These are phyloP conservation scores for Cetoscarus ocellatus DNA, from an alignment of 2,797 vertebrate genomes.

Conservation along the genomic window DNA sequence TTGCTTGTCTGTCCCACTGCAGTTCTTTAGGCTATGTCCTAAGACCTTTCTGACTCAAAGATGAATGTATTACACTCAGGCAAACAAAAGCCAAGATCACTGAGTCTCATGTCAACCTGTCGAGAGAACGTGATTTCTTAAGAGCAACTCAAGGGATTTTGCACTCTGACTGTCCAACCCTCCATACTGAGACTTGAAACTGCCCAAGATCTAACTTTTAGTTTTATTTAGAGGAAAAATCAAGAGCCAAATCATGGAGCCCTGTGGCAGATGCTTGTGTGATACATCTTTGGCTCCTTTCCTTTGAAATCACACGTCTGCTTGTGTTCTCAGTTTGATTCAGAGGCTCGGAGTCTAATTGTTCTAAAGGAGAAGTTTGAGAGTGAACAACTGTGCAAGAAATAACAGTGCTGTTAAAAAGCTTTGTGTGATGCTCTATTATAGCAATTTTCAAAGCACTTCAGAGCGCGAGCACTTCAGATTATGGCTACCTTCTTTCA, in stretches of 20 bases:
- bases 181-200: too few species aligned
- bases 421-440: conserved; percentile 44
- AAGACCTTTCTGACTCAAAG: too few species aligned
- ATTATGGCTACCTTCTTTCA: conserved; percentile 42
- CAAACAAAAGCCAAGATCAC: too few species aligned
- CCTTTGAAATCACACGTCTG: not conserved
- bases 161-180: too few species aligned
- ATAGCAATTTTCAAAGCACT: conserved; percentile 49
- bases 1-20: too few species aligned
- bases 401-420: conserved; percentile 35
- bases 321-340: conserved; percentile 8
- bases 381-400: conserved; percentile 34
- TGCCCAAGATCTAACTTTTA: not conserved
- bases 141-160: too few species aligned
- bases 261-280: not conserved
- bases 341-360: conserved; percentile 12
- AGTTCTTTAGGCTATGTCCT: too few species aligned
- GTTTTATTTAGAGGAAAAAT: conserved; percentile 6
- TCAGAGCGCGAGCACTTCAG: conserved; percentile 37
- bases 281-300: not conserved
- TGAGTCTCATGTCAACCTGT: too few species aligned
- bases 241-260: conserved; percentile 1
- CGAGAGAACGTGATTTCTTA: too few species aligned
- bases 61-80: too few species aligned
- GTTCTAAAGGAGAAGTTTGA: conserved; percentile 30